phyloP scores from a whole-genome alignment of 1,140 invertebrate genomes.

The Brachionus sp. region DNA sequence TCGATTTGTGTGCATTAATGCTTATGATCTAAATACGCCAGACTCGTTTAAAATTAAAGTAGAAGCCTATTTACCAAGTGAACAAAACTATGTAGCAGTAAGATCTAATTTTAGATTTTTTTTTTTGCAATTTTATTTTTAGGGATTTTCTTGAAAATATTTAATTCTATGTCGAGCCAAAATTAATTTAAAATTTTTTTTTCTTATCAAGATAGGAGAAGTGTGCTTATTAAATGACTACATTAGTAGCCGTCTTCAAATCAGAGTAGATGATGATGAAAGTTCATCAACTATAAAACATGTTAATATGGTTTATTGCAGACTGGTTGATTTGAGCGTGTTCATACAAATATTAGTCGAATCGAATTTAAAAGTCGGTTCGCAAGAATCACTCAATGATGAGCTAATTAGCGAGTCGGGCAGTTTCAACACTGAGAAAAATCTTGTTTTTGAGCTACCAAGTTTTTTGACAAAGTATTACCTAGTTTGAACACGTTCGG shows the following conservation, averaged over 20 bases:
- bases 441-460: neutral
- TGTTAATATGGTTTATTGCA: conserved; percentile 29
- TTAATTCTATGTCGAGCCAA: neutral
- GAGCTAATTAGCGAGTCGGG: neutral
- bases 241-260: conserved; percentile 37
- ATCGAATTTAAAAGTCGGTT: conserved; percentile 2
- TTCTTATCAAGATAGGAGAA: conserved; percentile 12
- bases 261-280: conserved; percentile 27
- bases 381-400: neutral
- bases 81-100: conserved; percentile 43
- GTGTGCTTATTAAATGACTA: conserved; percentile 45
- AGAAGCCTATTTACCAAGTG: conserved; percentile 39
- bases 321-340: conserved; percentile 16
- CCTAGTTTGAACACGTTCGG: neutral
- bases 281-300: neutral
- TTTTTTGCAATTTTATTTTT: conserved; percentile 14
- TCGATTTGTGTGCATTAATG: conserved; percentile 16
- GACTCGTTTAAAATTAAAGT: conserved; percentile 35
- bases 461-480: neutral
- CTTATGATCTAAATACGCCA: conserved; percentile 4
- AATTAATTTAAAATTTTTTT: neutral
- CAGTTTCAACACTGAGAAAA: neutral
- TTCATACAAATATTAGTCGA: conserved; percentile 24
- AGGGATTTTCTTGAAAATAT: neutral
- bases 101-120: conserved; percentile 36